Base-by-base conservation (phyloP, 2,888 invertebrate species). In the Calliscelio sp. region DNA sequence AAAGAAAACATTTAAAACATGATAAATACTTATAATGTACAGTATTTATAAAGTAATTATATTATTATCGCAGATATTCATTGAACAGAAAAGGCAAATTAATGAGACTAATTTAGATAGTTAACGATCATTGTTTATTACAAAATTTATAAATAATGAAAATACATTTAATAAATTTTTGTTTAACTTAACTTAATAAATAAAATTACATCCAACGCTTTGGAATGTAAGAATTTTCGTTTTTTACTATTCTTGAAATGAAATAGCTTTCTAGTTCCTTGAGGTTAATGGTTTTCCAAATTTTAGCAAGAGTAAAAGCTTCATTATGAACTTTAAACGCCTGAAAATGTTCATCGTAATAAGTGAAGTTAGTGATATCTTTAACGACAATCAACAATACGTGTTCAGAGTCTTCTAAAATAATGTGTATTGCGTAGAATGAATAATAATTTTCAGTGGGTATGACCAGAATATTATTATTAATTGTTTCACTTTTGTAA, bases 341-440 rank as follows among this genome's bases (percentile, higher is more conserved):
- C 61, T 78, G 78, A 25, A 70, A 68, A 59, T 78, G 78, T 14
- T 59, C 49, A 51, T 70, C 70, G 46, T 78, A 70, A 22, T 59
- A 49, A 16, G 70, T 49, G n/a, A 66, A 78, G 55, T 78, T 25
- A 41, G 70, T 57, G 14, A 78, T 51, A n/a, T 70, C 38, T 57
- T 38, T 57, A 14, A 46, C 57, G 38, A 78, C 24, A 46, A 78
- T 44, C 35, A 59, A 78, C 35, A 78, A 61, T 11, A 18, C 28
- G 16, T 57, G 10, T 11, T 38, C 14, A 35, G 25, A 20, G 51
- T 59, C 59, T 59, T 78, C 78, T 24, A 78, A 16, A 57, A 78
- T 70, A 14, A 59, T 16, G 14, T 70, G 57, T n/a, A 78, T 51
- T 25, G 22, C 6, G 14, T 59, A 78, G 49, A 78, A 59, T 25